Evolutionary conservation across 2,888 invertebrate genomes (phyloP).

Genomic region (Lamellibrachia columna): DNA sequence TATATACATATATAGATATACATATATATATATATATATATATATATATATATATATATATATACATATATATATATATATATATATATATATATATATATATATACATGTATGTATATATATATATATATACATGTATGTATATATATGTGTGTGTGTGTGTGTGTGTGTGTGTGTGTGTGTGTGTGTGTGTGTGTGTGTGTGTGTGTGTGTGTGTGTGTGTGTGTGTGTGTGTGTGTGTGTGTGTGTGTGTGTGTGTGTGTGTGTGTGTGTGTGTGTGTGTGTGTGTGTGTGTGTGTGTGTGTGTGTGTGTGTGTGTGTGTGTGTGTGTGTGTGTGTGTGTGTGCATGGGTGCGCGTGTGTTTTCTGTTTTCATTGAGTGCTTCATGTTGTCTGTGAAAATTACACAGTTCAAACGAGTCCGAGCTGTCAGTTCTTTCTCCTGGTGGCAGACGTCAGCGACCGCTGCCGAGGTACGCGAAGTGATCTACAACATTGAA

Average conservation of each 20-base stretch:
- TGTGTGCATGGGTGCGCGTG: too few species aligned
- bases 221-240: constrained; percentile 23
- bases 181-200: neutral
- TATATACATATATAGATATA: too few species aligned
- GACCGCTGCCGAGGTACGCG: too few species aligned
- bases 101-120: neutral
- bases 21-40: too few species aligned
- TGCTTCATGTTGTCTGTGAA: too few species aligned
- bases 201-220: neutral
- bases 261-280: constrained; percentile 22
- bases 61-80: neutral
- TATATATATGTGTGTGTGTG: neutral
- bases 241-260: neutral
- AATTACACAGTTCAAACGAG: too few species aligned
- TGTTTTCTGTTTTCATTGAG: too few species aligned
- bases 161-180: neutral
- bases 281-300: neutral
- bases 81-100: neutral
- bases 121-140: neutral
- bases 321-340: too few species aligned
- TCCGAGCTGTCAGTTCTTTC: too few species aligned
- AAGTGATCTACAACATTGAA: too few species aligned
- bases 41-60: neutral
- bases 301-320: too few species aligned
- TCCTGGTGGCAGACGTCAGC: too few species aligned